phyloP scores from a whole-genome alignment of 30 jellyfish, hydroid and myxozoan genomes.

The Catostylus mosaicus region DNA sequence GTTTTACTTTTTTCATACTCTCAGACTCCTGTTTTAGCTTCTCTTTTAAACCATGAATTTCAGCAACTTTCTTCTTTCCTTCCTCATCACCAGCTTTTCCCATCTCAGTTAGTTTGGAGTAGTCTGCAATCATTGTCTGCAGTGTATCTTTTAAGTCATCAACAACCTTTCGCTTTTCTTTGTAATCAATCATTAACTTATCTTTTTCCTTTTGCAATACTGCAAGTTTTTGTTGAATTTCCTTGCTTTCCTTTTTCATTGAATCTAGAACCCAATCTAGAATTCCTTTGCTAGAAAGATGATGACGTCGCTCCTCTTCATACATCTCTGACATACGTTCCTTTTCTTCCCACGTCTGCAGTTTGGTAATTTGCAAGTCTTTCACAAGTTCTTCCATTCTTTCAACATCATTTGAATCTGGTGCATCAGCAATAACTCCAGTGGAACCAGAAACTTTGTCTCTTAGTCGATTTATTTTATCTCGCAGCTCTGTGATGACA shows the following conservation, averaged over 20 bases:
- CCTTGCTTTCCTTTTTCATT: slow-evolving; percentile 86
- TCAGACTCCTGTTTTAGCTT: slow-evolving; percentile 90
- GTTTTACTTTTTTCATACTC: slow-evolving; percentile 78
- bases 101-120: slow-evolving; percentile 80
- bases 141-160: slow-evolving; percentile 81
- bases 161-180: slow-evolving; percentile 84
- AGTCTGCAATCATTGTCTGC: slow-evolving; percentile 84
- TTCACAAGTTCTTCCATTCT: slow-evolving; percentile 88
- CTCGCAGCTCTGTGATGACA: slow-evolving; percentile 77
- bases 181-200: slow-evolving; percentile 86
- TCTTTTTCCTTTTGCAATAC: slow-evolving; percentile 91
- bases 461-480: slow-evolving; percentile 76
- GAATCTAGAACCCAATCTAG: slow-evolving; percentile 94
- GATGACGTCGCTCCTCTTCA: slow-evolving; percentile 92
- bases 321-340: slow-evolving; percentile 85
- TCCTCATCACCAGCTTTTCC: slow-evolving; percentile 91
- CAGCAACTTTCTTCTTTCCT: slow-evolving; percentile 91
- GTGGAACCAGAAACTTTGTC: slow-evolving; percentile 73
- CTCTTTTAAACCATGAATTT: slow-evolving; percentile 90
- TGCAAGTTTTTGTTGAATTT: slow-evolving; percentile 81
- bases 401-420: slow-evolving; percentile 78
- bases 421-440: slow-evolving; percentile 65
- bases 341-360: slow-evolving; percentile 97
- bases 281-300: slow-evolving; percentile 88
- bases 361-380: slow-evolving; percentile 84